Evolutionary conservation across 1,140 invertebrate genomes (phyloP), one percentile per base, ranked within the genome.

Genomic region (Pantala flavescens): DNA sequence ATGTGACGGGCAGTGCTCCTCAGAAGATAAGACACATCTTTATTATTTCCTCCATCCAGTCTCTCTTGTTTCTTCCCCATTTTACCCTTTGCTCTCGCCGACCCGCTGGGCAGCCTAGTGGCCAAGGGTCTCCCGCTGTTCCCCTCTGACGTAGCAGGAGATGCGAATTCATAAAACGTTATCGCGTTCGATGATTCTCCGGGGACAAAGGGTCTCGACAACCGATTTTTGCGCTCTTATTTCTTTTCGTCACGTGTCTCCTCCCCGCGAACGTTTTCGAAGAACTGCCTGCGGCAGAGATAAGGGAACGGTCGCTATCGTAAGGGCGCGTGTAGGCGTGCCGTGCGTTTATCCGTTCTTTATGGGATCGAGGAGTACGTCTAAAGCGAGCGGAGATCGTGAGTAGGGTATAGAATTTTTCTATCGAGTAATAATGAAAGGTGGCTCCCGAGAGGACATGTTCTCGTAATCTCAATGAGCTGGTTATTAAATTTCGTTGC

Each of bases 1-100:
- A 63, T 63, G 49, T 63, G 49, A 63, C 49, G 49, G 49, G 49
- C 49, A 63, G 12, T 63, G 49, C 49, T 63, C 49, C 49, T 63
- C 49, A 16, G n/a, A 21, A 63, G 49, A 63, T 63, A 63, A 63
- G 49, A 63, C 49, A 63, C 49, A 63, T 63, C 49, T 63, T 63
- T 63, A 63, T 63, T 63, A 63, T 63, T 63, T 63, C 49, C 49
- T 63, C 49, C 49, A 19, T 21, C 49, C 16, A 3, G 49, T 14
- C 49, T 63, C n/a, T 21, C n/a, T 21, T 21, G 49, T 21, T 21
- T 63, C 49, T 19, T 63, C 49, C 49, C 49, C 49, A 63, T 21
- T 63, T 21, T 63, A 16, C 49, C n/a, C 49, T 21, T 63, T 63
- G 28, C 49, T 21, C 49, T 63, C 49, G 49, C 49, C 49, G 49